Conservation (phyloP, 2,888 invertebrate species). For the Zaprionus lineosus region DNA sequence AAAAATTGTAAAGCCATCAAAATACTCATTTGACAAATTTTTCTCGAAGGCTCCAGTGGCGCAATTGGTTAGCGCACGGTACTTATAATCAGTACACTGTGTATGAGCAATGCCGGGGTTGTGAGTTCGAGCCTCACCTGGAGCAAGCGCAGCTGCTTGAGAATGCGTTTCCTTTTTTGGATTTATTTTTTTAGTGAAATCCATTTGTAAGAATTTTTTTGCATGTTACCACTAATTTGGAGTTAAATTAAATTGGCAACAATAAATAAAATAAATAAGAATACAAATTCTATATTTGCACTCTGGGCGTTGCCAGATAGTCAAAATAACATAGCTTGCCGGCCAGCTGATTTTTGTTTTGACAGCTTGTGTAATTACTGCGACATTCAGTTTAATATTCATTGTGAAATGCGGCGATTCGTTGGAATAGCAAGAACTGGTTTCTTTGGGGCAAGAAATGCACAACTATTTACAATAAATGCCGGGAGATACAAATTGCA, state of each 20-base stretch:
- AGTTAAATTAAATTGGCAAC: no score
- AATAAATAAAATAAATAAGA: no score
- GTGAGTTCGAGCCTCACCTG: conserved; percentile 99
- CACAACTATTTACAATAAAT: neutral
- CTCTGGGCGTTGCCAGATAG: conserved; percentile 47
- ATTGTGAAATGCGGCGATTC: conserved; percentile 37
- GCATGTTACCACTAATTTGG: no score
- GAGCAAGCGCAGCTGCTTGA: conserved; percentile 87
- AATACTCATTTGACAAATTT: conserved; percentile 56
- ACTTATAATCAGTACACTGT: conserved; percentile 97
- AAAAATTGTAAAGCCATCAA: conserved; percentile 25
- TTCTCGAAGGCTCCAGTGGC: conserved; percentile 93
- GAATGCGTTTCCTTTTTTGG: conserved; percentile 19
- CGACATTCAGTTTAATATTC: conserved; percentile 1
- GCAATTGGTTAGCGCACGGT: conserved; percentile 99
- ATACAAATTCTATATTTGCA: no score
- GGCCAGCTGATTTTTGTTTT: conserved; percentile 50
- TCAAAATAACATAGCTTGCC: neutral
- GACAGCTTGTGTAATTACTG: conserved; percentile 51
- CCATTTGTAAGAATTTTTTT: neutral
- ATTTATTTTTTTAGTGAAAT: neutral
- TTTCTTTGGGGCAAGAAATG: neutral
- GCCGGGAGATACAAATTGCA: neutral
- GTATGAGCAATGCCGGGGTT: conserved; percentile 99
- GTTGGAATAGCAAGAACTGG: conserved; percentile 13